phyloP scores from a whole-genome alignment of 2,888 invertebrate species.

The Tinea semifulvella region DNA sequence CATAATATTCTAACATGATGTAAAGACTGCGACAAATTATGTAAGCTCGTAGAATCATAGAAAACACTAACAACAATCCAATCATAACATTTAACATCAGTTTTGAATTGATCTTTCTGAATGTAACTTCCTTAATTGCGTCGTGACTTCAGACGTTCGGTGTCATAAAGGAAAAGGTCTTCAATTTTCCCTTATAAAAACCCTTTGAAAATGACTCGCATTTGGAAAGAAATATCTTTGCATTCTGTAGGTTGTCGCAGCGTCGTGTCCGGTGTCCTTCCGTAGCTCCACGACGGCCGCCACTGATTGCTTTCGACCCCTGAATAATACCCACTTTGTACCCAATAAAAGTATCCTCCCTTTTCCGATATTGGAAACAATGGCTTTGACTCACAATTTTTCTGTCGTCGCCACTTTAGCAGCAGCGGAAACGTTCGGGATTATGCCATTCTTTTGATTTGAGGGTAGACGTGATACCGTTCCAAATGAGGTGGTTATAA shows the following conservation, averaged over 20 bases:
- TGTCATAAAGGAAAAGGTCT: conserved; percentile 50
- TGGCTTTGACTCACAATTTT: conserved; percentile 58
- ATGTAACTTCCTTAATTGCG: conserved; percentile 40
- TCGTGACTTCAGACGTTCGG: conserved; percentile 35
- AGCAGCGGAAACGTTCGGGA: conserved; percentile 40
- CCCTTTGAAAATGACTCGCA: conserved; percentile 59
- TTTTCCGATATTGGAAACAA: conserved; percentile 59
- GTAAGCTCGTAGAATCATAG: no score
- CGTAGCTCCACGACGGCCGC: conserved; percentile 31
- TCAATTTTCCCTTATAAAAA: conserved; percentile 43
- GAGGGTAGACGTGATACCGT: conserved; percentile 50
- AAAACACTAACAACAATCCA: not conserved
- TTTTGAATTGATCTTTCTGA: not conserved
- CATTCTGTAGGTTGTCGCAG: conserved; percentile 37
- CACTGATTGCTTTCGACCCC: conserved; percentile 52
- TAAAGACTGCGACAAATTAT: no score
- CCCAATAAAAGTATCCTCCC: conserved; percentile 60
- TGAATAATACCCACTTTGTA: conserved; percentile 63
- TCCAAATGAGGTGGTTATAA: conserved; percentile 39
- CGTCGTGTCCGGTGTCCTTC: conserved; percentile 48
- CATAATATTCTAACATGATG: no score
- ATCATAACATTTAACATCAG: not conserved
- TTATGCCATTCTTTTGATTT: conserved; percentile 58
- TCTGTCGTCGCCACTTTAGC: conserved; percentile 32
- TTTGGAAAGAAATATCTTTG: conserved; percentile 60